Evolutionary conservation across 1,140 invertebrate genomes (phyloP), one percentile per base, ranked within the genome.

Genomic region (Papilio aristodemus): DNA sequence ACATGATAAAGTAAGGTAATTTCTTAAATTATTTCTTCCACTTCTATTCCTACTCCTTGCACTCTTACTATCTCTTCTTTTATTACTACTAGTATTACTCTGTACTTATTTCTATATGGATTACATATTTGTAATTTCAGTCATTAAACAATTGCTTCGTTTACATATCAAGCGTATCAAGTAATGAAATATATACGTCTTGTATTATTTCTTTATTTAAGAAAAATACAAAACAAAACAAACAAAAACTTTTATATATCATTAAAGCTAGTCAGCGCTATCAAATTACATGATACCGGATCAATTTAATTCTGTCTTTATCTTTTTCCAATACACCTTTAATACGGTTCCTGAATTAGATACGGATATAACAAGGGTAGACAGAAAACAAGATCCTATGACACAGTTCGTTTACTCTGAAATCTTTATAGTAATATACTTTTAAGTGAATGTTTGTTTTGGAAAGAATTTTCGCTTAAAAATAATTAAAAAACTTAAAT

Each of bases 251-350:
- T 41, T 58, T 17, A 57, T 4, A 57, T 19, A 22, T 58, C 22
- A 27, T 58, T 10, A 25, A 13, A 9, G 46, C 22, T 22, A 54
- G 17, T 3, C 11, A 59, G 57, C 13, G n/a, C 27, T 32, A 32
- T 32, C 27, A 32, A 32, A 32, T 17, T 59, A 59, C 32, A 62
- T n/a, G 14, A 62, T 8, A 39, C 10, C 59, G 36, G 17, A 62
- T 62, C 59, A 36, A 62, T 17, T 36, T 38, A 38, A 62, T 38
- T 27, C 14, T 38, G 36, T 62, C 17, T 39, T 62, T 62, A 37
- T 37, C 27, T 32, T 62, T 62, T 62, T 62, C 59, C 59, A 17
- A 62, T 62, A 62, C 59, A 62, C 36, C 14, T 62, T 62, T 62
- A 62, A 62, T 62, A 32, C 59, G 8, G 59, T 36, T 17, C 36